These are phyloP conservation scores for Phylloscopus collybita DNA, from an alignment of 2,797 vertebrate species.

Conservation along the genomic window DNA sequence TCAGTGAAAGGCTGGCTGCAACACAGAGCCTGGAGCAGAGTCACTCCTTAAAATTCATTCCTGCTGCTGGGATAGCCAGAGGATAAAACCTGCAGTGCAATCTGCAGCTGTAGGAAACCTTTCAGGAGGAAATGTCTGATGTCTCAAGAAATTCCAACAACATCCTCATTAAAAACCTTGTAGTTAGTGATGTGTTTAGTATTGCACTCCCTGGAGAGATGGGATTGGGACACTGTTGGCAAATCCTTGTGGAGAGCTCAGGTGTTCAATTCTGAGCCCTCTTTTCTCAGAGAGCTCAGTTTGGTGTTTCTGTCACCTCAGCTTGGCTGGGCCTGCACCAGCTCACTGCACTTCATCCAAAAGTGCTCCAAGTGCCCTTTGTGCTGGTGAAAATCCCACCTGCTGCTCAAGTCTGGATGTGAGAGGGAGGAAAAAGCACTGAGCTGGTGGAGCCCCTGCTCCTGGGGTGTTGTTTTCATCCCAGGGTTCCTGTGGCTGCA, in stretches of 20 bases:
- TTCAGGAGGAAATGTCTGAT: background rate
- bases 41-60: background rate
- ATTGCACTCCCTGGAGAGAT: background rate
- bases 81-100: background rate
- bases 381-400: background rate
- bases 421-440: background rate
- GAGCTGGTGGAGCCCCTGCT: background rate
- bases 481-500: background rate
- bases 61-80: background rate
- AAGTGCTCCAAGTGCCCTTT: background rate
- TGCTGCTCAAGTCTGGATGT: background rate
- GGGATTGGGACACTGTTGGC: background rate
- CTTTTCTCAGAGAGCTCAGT: background rate
- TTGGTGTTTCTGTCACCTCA: background rate
- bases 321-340: background rate
- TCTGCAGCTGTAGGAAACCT: background rate
- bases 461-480: background rate
- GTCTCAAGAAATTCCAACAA: background rate
- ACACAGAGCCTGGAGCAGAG: background rate
- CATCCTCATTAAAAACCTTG: background rate
- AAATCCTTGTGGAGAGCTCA: background rate
- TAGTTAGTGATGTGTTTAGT: background rate
- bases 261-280: background rate
- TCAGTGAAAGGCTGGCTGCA: background rate
- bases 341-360: background rate